A percentile compares a stretch with the other conserved stretches of the same genome.
phyloP scores from a whole-genome alignment of 1,140 invertebrate species.

The Wiebesia pumilae region DNA sequence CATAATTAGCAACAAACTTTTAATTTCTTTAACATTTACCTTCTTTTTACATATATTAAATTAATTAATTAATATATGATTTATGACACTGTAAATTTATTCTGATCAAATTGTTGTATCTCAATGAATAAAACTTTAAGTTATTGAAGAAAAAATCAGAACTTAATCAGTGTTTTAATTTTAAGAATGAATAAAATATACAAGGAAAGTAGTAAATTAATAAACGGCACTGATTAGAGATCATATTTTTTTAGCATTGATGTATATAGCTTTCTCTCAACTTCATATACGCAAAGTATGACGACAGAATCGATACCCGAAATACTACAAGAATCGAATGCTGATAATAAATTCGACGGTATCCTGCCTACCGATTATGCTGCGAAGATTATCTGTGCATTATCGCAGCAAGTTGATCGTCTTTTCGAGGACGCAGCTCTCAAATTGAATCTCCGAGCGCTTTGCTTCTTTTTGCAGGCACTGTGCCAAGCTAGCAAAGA shows the following conservation, averaged over 20 bases:
- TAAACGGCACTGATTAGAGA: no score
- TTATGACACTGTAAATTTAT: no score
- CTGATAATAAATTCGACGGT: slow-evolving; percentile 79
- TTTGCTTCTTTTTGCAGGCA: slow-evolving; percentile 87
- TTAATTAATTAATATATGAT: no score
- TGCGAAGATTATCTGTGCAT: slow-evolving; percentile 88
- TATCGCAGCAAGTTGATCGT: slow-evolving; percentile 90
- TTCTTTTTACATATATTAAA: no score
- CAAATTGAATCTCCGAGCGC: slow-evolving; percentile 87
- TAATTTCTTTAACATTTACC: no score
- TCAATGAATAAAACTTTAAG: no score
- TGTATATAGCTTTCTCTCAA: slow-evolving; percentile 87
- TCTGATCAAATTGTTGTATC: no score
- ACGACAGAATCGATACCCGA: slow-evolving; percentile 79
- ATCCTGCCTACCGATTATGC: slow-evolving; percentile 87
- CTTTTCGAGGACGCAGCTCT: slow-evolving; percentile 90
- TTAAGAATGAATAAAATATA: no score
- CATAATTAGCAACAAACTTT: no score
- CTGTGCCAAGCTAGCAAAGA: slow-evolving; percentile 88
- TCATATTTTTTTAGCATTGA: slow-evolving; percentile 78
- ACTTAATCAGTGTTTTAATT: no score
- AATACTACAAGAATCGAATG: slow-evolving; percentile 80
- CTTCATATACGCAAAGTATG: slow-evolving; percentile 78
- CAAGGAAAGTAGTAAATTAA: no score
- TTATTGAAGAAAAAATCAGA: no score